Evolutionary conservation across 1,140 invertebrate species (phyloP).

Genomic region (Danaus plexippus): DNA sequence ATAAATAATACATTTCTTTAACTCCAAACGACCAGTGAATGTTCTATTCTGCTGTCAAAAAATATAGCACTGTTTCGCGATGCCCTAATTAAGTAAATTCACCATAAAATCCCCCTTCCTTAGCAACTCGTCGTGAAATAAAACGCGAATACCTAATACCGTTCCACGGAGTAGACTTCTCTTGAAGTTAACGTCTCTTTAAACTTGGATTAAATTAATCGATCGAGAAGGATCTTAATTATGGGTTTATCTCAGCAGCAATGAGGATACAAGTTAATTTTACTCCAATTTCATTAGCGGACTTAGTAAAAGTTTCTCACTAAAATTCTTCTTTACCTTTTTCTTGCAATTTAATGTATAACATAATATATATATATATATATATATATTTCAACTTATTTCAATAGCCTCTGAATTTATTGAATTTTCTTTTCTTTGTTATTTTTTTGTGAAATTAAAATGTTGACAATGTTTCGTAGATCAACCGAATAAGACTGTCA

Average conservation of each 20-base stretch:
- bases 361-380: too few species aligned
- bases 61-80: conserved; percentile 59
- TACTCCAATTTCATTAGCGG: conserved; percentile 39
- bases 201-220: conserved; percentile 70
- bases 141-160: conserved; percentile 69
- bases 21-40: conserved; percentile 10
- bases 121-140: conserved; percentile 62
- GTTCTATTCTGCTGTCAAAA: conserved; percentile 43
- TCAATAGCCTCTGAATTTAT: too few species aligned
- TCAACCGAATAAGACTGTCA: too few species aligned
- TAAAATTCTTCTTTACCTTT: not conserved
- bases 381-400: too few species aligned
- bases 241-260: conserved; percentile 55
- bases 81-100: conserved; percentile 66
- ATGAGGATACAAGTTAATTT: conserved; percentile 30
- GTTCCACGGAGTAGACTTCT: conserved; percentile 69
- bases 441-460: too few species aligned
- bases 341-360: too few species aligned
- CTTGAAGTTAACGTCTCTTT: conserved; percentile 68
- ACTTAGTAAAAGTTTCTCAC: conserved; percentile 6
- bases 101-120: conserved; percentile 65
- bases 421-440: too few species aligned
- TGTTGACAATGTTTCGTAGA: too few species aligned
- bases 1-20: not conserved
- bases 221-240: conserved; percentile 69